These are phyloP conservation scores for Benitochromis conjunctus DNA, from an alignment of 2,113 vertebrate genomes.

Conservation along the genomic window DNA sequence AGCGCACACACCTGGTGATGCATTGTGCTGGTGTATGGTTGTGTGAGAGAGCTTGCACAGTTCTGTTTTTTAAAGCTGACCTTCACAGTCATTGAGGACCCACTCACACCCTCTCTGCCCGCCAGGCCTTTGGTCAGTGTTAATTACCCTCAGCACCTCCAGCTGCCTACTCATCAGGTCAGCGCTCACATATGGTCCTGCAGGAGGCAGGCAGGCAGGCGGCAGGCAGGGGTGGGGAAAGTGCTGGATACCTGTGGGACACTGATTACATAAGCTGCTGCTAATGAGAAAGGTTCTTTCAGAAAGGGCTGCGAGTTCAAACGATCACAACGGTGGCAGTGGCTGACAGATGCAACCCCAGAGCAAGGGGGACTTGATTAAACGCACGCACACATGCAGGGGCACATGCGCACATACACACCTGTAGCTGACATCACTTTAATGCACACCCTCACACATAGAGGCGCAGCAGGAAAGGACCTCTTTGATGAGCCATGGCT, in stretches of 20 bases:
- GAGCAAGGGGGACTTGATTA: constrained; percentile 65
- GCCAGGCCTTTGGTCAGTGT: constrained; percentile 60
- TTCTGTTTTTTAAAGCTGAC: constrained; percentile 53
- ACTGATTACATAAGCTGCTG: constrained; percentile 74
- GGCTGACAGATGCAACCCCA: constrained; percentile 68
- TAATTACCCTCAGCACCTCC: constrained; percentile 67
- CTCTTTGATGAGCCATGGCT: constrained; percentile 68
- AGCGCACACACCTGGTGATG: constrained; percentile 10
- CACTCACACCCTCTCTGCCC: constrained; percentile 50
- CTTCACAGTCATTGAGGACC: constrained; percentile 61
- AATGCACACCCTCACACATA: constrained; percentile 17
- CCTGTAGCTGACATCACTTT: constrained; percentile 17
- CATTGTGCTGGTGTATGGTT: not conserved
- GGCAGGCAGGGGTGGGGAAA: constrained; percentile 51
- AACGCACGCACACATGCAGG: constrained; percentile 17
- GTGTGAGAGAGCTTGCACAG: not conserved
- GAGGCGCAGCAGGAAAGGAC: constrained; percentile 43
- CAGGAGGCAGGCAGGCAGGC: constrained; percentile 47
- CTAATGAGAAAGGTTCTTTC: constrained; percentile 73
- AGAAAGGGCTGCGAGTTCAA: constrained; percentile 71
- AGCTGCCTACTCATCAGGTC: constrained; percentile 68
- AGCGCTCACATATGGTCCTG: constrained; percentile 60
- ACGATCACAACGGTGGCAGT: constrained; percentile 66
- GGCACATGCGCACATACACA: constrained; percentile 34
- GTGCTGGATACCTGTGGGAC: constrained; percentile 70